phyloP scores from a whole-genome alignment of 2,113 vertebrate species.

The Odocoileus virginianus region DNA sequence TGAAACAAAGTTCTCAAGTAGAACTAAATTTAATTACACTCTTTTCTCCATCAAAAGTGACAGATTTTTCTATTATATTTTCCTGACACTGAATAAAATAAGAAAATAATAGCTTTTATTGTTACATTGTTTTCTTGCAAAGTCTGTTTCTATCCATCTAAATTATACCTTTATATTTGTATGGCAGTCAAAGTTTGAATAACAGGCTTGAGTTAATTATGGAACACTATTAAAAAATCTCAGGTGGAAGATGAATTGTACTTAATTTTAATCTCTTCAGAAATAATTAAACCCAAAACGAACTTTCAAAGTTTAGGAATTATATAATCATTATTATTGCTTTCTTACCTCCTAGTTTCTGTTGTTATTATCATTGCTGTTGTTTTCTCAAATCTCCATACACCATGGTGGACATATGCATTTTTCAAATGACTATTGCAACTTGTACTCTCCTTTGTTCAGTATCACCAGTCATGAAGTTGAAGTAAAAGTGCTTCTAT shows the following conservation, averaged over 20 bases:
- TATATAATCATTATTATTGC: neutral
- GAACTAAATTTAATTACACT: constrained; percentile 65
- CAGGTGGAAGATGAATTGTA: neutral
- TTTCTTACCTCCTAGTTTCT: neutral
- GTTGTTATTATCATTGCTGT: neutral
- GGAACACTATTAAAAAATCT: constrained; percentile 15
- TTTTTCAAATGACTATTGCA: neutral
- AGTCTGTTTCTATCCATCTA: constrained; percentile 26
- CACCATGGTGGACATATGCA: neutral
- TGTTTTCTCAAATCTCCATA: neutral
- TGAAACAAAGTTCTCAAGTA: constrained; percentile 53
- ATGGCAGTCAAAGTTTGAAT: constrained; percentile 49
- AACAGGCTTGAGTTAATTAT: constrained; percentile 54
- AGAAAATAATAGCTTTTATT: constrained; percentile 33
- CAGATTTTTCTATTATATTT: constrained; percentile 57
- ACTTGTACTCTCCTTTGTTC: neutral
- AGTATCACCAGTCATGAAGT: neutral
- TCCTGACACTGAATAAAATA: constrained; percentile 35
- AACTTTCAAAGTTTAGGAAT: constrained; percentile 13
- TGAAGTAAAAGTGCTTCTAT: neutral
- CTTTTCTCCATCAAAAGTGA: constrained; percentile 59
- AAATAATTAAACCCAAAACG: constrained; percentile 29
- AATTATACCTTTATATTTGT: constrained; percentile 60
- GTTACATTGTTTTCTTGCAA: constrained; percentile 32
- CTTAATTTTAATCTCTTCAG: constrained; percentile 43